These are phyloP conservation scores for Ceyx erithaca DNA, from an alignment of 2,797 vertebrate genomes.

Conservation along the genomic window DNA sequence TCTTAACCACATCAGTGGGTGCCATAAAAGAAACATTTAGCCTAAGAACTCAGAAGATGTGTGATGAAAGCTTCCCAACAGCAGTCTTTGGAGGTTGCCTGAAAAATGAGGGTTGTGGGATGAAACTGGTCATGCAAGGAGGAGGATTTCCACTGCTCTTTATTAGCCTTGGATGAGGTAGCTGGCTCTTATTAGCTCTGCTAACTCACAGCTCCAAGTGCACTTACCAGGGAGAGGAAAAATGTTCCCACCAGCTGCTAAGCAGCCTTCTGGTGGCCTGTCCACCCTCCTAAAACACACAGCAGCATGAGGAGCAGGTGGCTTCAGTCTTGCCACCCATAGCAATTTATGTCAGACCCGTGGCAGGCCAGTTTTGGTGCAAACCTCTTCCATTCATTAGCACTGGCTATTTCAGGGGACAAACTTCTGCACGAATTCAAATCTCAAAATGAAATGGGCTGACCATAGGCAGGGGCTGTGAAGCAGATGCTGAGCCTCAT, in stretches of 20 bases:
- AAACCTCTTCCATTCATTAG: not conserved
- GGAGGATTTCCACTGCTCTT: conserved; percentile 18
- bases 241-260: not conserved
- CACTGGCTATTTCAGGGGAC: not conserved
- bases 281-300: not conserved
- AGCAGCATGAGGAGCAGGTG: not conserved
- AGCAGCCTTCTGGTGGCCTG: not conserved
- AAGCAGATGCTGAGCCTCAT: not conserved
- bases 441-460: not conserved
- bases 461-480: not conserved
- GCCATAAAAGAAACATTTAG: conserved; percentile 38
- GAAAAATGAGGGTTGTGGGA: conserved; percentile 43
- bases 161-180: not conserved
- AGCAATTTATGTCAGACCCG: not conserved
- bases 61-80: not conserved
- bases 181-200: not conserved
- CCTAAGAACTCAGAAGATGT: not conserved
- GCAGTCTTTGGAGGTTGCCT: conserved; percentile 27
- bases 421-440: not conserved
- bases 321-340: not conserved
- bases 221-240: not conserved
- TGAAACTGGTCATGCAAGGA: conserved; percentile 27
- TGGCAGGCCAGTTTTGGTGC: not conserved
- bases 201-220: not conserved
- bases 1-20: conserved; percentile 34